Conservation (phyloP, 2,113 vertebrate genomes). For the Ailuropoda melanoleuca region DNA sequence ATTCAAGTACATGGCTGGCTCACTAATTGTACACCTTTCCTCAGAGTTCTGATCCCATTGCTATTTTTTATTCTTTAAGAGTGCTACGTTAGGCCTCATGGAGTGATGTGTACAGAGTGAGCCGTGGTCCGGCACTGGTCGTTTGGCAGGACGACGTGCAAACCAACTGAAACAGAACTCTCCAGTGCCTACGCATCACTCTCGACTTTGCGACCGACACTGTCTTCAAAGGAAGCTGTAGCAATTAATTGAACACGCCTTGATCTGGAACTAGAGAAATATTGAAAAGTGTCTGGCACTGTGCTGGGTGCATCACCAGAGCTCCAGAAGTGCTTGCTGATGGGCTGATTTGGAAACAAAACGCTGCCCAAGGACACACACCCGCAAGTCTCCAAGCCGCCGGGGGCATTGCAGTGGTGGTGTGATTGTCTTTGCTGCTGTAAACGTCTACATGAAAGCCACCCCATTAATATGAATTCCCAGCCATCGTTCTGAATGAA, state of each 20-base stretch:
- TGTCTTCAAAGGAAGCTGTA: neutral
- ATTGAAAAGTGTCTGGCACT: neutral
- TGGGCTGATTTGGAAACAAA: neutral
- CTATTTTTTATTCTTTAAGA: neutral
- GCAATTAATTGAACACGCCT: neutral
- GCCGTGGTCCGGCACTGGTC: neutral
- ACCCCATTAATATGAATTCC: conserved; percentile 29
- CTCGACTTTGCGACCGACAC: neutral
- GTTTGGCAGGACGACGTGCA: neutral
- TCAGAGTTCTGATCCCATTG: neutral
- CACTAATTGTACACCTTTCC: neutral
- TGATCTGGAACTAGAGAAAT: neutral
- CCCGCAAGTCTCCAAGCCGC: neutral
- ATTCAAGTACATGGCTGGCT: neutral
- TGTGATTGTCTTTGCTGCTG: neutral
- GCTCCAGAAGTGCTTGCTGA: neutral
- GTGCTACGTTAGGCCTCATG: neutral
- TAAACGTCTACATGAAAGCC: conserved; percentile 32
- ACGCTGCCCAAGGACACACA: neutral
- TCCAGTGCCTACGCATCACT: neutral
- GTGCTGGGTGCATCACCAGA: neutral
- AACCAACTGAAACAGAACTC: neutral
- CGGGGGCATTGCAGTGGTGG: neutral
- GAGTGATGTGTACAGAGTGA: neutral
- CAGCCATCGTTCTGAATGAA: neutral